phyloP scores from a whole-genome alignment of 2,797 vertebrate genomes.

The Alca torda region DNA sequence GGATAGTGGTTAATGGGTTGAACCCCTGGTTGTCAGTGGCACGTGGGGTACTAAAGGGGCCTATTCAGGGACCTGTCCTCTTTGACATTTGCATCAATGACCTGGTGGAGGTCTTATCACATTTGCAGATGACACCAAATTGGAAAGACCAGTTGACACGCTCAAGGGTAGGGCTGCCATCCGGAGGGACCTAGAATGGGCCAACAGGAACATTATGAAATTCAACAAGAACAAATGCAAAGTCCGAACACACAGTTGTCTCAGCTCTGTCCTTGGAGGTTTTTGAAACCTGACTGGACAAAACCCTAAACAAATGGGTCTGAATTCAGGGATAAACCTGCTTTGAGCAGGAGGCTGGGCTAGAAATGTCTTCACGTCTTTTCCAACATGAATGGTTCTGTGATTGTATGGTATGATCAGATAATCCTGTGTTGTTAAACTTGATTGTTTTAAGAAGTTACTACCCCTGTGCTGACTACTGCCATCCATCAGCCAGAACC shows the following conservation, averaged over 20 bases:
- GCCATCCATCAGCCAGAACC: constrained; percentile 56
- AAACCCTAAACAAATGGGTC: neutral
- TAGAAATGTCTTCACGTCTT: accelerated
- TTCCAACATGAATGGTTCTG: neutral
- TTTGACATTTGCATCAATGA: neutral
- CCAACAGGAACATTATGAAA: neutral
- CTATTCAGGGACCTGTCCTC: neutral
- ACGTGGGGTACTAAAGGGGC: neutral
- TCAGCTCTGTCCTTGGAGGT: neutral
- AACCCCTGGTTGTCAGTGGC: neutral
- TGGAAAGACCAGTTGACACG: neutral
- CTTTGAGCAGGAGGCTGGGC: neutral
- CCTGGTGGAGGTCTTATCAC: neutral
- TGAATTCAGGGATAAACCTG: neutral
- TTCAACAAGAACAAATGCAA: neutral
- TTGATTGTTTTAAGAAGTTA: constrained; percentile 37
- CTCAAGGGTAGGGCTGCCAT: neutral
- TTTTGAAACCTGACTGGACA: neutral
- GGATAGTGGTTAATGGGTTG: neutral
- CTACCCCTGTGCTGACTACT: constrained; percentile 21
- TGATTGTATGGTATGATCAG: neutral
- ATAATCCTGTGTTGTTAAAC: neutral
- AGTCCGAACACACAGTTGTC: neutral
- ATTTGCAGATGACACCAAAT: neutral
- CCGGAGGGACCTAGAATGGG: neutral